Evolutionary conservation across 2,888 invertebrate species (phyloP), one percentile per base, ranked within the genome.

Genomic region (Muscina levida): DNA sequence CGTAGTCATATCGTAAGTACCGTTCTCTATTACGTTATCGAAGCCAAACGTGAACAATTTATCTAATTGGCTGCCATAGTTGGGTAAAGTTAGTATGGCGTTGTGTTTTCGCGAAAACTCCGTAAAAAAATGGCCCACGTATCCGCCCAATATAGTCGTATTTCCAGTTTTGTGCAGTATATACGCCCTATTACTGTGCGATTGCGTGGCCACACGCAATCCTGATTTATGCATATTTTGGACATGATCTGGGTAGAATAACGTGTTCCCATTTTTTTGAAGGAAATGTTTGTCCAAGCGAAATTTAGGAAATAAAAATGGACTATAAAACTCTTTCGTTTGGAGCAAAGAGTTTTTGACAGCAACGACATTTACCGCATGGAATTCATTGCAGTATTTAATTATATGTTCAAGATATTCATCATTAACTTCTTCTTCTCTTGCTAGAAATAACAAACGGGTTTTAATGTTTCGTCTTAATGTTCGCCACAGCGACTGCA

Each of bases 41-140:
- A 31, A 37, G 1, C 10, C 44, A 10, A 6, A 57, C 17, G 1
- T 13, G 26, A 17, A 78, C 17, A 0, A 11, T 2, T 1, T 57
- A 3, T 0, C 66, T 42, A 4, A 73, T 19, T 6, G 44, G 13
- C 31, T 31, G 1, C 56, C 8, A 1, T 73, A 48, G 2, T 42
- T 4, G 3, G 82, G 79, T 11, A 31, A 53, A 31, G 19, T 26
- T 4, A 84, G 13, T 15, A 44, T 75, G 0, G 81, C 83, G 37
- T 83, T 85, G 26, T 81, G 72, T 0, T 56, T 76, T 22, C 70
- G 66, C 0, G 83, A 77, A 44, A 83, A 72, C n/a, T 71, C 82
- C 0, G 11, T 17, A n/a, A 83, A 68, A 1, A 82, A n/a, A 8
- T 80, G 59, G 0, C 79, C 79, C 0, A 70, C 53, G 26, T 70